Percentiles rank a stretch among this genome's conserved stretches.
Conservation (phyloP, 2,888 invertebrate species). For the Galerucella calmariensis region DNA sequence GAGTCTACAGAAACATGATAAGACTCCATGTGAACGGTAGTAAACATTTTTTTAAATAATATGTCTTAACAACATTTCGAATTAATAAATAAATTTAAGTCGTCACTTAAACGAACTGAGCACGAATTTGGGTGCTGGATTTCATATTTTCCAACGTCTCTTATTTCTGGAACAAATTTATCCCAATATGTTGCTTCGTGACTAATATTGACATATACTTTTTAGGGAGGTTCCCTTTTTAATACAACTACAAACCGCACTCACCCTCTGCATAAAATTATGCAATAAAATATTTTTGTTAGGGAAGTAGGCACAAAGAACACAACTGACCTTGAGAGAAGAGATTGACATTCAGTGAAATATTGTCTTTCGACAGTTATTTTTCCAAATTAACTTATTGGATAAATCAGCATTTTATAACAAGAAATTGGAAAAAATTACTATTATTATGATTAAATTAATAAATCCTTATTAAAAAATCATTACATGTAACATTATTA, state of each 20-base stretch:
- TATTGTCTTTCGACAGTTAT: conserved; percentile 3
- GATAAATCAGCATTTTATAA: no score
- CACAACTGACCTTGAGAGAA: conserved; percentile 36
- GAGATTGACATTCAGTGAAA: conserved; percentile 33
- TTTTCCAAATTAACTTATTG: not conserved
- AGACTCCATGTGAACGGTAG: not conserved
- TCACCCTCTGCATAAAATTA: conserved; percentile 41
- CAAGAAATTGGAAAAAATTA: no score
- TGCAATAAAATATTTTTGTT: conserved; percentile 45
- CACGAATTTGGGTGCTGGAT: conserved; percentile 33
- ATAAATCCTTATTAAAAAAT: no score
- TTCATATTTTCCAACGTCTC: conserved; percentile 33
- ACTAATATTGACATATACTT: conserved; percentile 51
- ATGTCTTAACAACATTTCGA: no score
- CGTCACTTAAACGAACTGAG: conserved; percentile 15
- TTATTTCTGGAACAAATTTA: conserved; percentile 41
- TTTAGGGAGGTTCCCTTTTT: conserved; percentile 54
- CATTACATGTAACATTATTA: not conserved
- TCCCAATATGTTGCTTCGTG: conserved; percentile 50
- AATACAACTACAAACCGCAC: conserved; percentile 37
- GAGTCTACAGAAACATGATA: not conserved
- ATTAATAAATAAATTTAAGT: conserved; percentile 6
- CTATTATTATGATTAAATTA: no score
- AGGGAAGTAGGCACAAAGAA: conserved; percentile 37
- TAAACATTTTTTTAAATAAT: no score